Evolutionary conservation across 2,113 vertebrate genomes (phyloP).

Genomic region (Sinocyclocheilus maitianheensis): DNA sequence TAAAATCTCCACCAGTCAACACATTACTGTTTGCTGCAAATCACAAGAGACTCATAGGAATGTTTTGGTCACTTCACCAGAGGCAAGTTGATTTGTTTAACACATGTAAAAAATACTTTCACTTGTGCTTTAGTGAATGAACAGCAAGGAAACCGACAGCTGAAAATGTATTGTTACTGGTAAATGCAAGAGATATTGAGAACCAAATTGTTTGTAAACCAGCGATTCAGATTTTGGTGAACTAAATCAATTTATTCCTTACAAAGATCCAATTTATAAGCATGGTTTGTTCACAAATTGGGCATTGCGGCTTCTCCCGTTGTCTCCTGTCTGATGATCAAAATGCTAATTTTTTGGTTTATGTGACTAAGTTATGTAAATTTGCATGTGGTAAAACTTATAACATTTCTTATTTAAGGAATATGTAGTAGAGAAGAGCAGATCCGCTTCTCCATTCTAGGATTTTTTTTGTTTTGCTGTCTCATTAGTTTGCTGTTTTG

Average conservation of each 20-base stretch:
- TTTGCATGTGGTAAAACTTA: background rate
- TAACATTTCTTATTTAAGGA: background rate
- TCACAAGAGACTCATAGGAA: conserved; percentile 18
- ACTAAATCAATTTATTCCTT: background rate
- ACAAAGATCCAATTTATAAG: background rate
- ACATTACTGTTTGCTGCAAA: conserved; percentile 30
- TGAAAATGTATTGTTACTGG: background rate
- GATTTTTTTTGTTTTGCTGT: background rate
- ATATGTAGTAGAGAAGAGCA: background rate
- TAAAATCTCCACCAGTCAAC: conserved; percentile 49
- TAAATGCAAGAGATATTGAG: background rate
- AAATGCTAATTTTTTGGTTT: too few relatives aligned
- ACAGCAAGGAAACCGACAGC: background rate
- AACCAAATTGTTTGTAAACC: background rate
- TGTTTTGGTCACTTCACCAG: conserved; percentile 19
- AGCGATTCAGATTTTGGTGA: background rate
- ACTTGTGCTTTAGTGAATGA: background rate
- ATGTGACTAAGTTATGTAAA: background rate
- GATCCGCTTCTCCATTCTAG: background rate
- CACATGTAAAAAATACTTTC: conserved; percentile 17
- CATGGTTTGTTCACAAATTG: background rate
- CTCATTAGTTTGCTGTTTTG: too few relatives aligned
- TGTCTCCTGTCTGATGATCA: too few relatives aligned
- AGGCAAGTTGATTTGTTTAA: conserved; percentile 13
- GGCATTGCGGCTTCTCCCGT: too few relatives aligned